phyloP scores from a whole-genome alignment of 2,113 vertebrate species.

The Toxotes jaculatrix region DNA sequence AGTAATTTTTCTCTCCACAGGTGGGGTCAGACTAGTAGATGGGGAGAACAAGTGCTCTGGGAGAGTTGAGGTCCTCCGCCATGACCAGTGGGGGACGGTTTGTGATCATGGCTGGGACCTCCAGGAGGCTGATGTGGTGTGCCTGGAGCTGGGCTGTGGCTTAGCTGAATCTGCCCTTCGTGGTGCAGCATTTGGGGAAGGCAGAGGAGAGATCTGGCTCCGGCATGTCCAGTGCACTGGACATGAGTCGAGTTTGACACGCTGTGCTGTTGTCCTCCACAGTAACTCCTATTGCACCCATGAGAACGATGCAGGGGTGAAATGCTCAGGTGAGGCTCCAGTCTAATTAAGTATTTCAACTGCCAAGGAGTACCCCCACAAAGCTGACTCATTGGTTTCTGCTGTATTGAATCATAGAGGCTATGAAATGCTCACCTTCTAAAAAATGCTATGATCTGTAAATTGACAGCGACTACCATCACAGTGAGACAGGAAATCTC shows the following conservation, averaged over 20 bases:
- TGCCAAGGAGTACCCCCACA: background rate
- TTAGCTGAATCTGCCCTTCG: slow-evolving; percentile 66
- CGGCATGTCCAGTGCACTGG: slow-evolving; percentile 78
- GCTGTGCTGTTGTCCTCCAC: slow-evolving; percentile 69
- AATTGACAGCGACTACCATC: too few species aligned
- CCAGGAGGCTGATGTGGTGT: slow-evolving; percentile 81
- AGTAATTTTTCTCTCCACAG: slow-evolving; percentile 56
- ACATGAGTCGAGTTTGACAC: slow-evolving; percentile 76
- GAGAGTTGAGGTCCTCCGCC: slow-evolving; percentile 80
- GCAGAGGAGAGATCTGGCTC: slow-evolving; percentile 73
- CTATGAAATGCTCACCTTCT: too few species aligned
- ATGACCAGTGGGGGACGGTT: slow-evolving; percentile 81
- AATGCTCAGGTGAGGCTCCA: slow-evolving; percentile 80
- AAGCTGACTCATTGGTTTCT: background rate
- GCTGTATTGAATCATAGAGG: background rate
- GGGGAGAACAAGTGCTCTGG: slow-evolving; percentile 79
- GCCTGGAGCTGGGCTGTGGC: slow-evolving; percentile 83
- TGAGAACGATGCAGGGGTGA: slow-evolving; percentile 77
- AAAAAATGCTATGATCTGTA: too few species aligned
- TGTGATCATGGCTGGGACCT: slow-evolving; percentile 80
- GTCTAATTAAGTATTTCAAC: background rate
- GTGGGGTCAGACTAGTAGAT: slow-evolving; percentile 72
- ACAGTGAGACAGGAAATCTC: too few species aligned
- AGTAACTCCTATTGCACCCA: slow-evolving; percentile 71
- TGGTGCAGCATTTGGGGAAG: slow-evolving; percentile 56